phyloP scores from a whole-genome alignment of 1,140 invertebrate genomes.

The Lordiphosa collinella region DNA sequence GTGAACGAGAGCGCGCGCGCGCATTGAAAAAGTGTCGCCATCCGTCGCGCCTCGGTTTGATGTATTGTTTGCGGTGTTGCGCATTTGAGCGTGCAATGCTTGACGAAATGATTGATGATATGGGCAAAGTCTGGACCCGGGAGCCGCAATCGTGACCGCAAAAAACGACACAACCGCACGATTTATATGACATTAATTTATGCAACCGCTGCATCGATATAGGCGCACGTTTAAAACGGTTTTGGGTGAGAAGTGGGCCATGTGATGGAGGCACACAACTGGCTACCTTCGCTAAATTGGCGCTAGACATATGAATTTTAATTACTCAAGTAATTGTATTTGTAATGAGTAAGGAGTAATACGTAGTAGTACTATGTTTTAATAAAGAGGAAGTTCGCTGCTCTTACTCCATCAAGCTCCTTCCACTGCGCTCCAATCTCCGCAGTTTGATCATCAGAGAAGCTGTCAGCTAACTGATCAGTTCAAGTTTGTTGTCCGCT shows the following conservation, averaged over 20 bases:
- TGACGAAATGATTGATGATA: constrained; percentile 11
- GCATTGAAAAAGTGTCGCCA: constrained; percentile 9
- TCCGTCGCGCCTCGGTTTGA: constrained; percentile 7
- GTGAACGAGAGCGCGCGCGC: not conserved
- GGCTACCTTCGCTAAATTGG: too few relatives aligned
- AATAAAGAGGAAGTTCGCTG: too few relatives aligned
- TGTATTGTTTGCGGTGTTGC: constrained; percentile 10
- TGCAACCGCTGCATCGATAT: constrained; percentile 3
- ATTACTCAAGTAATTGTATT: too few relatives aligned
- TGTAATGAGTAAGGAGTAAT: too few relatives aligned
- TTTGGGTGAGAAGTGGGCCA: not conserved
- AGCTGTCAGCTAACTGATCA: too few relatives aligned
- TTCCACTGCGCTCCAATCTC: too few relatives aligned
- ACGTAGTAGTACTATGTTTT: too few relatives aligned
- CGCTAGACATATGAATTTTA: too few relatives aligned
- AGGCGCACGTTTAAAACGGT: not conserved
- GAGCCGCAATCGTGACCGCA: constrained; percentile 6
- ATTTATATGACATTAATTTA: constrained; percentile 12
- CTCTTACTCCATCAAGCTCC: too few relatives aligned
- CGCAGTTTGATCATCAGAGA: too few relatives aligned
- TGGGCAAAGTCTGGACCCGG: not conserved
- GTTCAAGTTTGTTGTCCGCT: too few relatives aligned
- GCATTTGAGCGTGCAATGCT: constrained; percentile 10
- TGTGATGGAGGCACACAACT: too few relatives aligned
- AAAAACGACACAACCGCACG: constrained; percentile 11